These are phyloP conservation scores for Lates japonicus DNA, from an alignment of 2,797 vertebrate genomes.

Conservation along the genomic window DNA sequence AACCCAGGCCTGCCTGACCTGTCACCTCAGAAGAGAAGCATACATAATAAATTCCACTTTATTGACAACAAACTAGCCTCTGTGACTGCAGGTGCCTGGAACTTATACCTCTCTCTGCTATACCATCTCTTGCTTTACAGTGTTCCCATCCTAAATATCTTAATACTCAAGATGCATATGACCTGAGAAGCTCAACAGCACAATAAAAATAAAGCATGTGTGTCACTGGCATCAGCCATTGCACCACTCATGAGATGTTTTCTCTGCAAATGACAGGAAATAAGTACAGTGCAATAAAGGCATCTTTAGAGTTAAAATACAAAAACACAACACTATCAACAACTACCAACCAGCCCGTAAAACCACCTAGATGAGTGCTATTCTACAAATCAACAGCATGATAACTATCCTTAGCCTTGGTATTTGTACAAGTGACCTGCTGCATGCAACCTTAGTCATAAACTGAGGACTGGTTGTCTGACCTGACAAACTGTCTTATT, in stretches of 20 bases:
- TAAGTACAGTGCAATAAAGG: neutral
- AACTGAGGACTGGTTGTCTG: neutral
- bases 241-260: neutral
- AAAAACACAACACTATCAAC: neutral
- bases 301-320: too few relatives aligned
- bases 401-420: neutral
- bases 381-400: neutral
- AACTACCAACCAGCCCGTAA: neutral
- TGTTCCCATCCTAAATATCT: too few relatives aligned
- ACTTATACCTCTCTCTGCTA: slow-evolving; percentile 39
- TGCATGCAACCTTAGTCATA: neutral
- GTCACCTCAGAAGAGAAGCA: slow-evolving; percentile 49
- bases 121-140: neutral
- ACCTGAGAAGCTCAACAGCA: neutral
- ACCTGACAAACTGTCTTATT: neutral
- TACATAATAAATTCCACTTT: slow-evolving; percentile 63
- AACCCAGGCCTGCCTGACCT: slow-evolving; percentile 52
- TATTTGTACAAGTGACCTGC: too few relatives aligned
- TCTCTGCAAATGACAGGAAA: neutral
- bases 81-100: slow-evolving; percentile 59
- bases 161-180: slow-evolving; percentile 7
- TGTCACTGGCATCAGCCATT: neutral
- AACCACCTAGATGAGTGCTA: neutral
- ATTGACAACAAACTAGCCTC: slow-evolving; percentile 70
- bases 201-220: neutral